Evolutionary conservation across 2,113 vertebrate genomes (phyloP).

Genomic region (Sceloporus tristichus): DNA sequence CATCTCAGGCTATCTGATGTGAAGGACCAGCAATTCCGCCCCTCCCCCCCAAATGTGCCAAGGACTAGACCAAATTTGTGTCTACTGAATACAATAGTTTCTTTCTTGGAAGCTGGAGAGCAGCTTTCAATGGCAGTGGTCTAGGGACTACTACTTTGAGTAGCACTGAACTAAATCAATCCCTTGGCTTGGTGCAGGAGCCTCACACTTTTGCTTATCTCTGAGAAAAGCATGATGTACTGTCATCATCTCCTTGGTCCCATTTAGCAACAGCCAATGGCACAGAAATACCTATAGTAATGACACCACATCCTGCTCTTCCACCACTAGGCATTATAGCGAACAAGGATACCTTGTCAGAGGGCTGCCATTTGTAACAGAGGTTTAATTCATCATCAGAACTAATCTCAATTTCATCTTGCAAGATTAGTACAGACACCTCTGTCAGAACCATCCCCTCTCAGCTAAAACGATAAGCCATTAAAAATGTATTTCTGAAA

Average conservation of each 20-base stretch:
- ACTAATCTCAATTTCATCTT: neutral
- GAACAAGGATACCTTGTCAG: neutral
- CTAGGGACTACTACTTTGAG: too few relatives aligned
- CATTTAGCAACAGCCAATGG: neutral
- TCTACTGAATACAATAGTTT: too few relatives aligned
- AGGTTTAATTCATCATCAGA: neutral
- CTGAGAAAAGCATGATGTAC: neutral
- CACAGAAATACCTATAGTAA: neutral
- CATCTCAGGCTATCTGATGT: neutral
- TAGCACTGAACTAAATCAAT: too few relatives aligned
- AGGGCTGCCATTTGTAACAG: neutral
- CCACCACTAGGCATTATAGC: too few relatives aligned
- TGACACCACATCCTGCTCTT: neutral
- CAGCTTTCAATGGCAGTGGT: too few relatives aligned
- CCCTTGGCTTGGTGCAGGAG: too few relatives aligned
- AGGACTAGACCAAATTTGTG: too few relatives aligned
- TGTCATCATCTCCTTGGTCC: neutral
- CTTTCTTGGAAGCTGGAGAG: too few relatives aligned
- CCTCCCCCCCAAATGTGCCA: too few relatives aligned
- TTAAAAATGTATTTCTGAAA: neutral
- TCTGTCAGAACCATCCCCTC: too few relatives aligned
- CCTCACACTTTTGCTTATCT: neutral
- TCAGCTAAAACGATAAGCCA: neutral
- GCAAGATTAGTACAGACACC: neutral
- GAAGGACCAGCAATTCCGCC: too few relatives aligned